Conservation (phyloP, 2,113 vertebrate genomes). For the Corythoichthys intestinalis region DNA sequence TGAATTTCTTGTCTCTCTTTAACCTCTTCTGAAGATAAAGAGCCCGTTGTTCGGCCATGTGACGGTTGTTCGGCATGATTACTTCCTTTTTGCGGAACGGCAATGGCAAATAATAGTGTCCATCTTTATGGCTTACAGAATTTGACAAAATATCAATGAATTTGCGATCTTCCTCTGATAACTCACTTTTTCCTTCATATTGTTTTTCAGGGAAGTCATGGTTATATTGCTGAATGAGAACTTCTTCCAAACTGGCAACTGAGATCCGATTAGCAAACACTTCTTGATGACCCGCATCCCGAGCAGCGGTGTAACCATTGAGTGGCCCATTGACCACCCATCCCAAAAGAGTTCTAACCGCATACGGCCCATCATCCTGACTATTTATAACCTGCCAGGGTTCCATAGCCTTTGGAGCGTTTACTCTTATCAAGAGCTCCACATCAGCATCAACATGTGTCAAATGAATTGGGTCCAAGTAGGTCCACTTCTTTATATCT, state of each 20-base stretch:
- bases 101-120: no score
- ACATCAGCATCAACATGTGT: neutral
- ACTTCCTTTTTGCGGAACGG: neutral
- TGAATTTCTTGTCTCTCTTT: no score
- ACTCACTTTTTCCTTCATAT: neutral
- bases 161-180: neutral
- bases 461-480: neutral
- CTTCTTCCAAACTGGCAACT: no score
- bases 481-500: neutral
- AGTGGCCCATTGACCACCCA: conserved; percentile 1
- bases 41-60: neutral
- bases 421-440: neutral
- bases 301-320: no score
- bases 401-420: neutral
- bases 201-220: neutral
- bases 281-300: no score
- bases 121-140: no score
- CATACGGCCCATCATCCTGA: neutral
- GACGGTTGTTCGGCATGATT: neutral
- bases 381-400: neutral
- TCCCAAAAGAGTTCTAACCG: neutral
- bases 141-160: no score
- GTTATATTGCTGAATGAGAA: neutral
- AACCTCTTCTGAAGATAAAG: neutral
- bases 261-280: no score